Evolutionary conservation across 2,113 vertebrate genomes (phyloP), one percentile per base, ranked within the genome.

Genomic region (Penelope pileata): DNA sequence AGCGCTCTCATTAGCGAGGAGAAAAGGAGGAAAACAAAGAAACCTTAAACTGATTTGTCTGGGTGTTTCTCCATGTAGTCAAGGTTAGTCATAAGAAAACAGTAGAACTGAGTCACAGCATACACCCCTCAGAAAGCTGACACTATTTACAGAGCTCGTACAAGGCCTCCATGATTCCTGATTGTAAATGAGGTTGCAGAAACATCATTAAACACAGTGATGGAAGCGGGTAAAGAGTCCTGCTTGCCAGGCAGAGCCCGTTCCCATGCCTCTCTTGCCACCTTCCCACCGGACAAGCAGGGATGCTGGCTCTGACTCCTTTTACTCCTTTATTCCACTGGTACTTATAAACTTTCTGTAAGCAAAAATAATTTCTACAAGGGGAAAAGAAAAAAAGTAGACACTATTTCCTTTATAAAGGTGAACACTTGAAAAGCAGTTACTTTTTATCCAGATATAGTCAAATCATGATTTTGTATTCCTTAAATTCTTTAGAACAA

Each of bases 1-100:
- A 79, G 42, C 47, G 74, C 50, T 78, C 51, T 56, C 59, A 70
- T 91, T 93, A 94, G 59, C 16, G 48, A 85, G 77, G 83, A 58
- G 60, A 88, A 81, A 79, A 84, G 56, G 66, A 92, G 62, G 23
- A 45, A 83, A 94, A 94, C 63, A 76, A 78, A 90, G 42, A 45
- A 63, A 58, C 13, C 24, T 23, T 59, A 29, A 29, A 70, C 26
- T 64, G 54, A 45, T 68, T 90, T 89, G 24, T 64, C 48, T 79
- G 53, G 5, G 4, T 70, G 32, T 76, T 91, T 92, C 83, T 86
- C 72, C 43, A 40, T 15, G 43, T 13, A 66, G 69, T 40, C 23
- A 83, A n/a, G 45, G 56, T 27, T 38, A 72, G 22, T 53, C 56
- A 21, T 34, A 63, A 84, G 79, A 78, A 90, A 63, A 66, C 60